phyloP scores from a whole-genome alignment of 35 echinoderm and acorn worm species.

The Chiridota heheva region DNA sequence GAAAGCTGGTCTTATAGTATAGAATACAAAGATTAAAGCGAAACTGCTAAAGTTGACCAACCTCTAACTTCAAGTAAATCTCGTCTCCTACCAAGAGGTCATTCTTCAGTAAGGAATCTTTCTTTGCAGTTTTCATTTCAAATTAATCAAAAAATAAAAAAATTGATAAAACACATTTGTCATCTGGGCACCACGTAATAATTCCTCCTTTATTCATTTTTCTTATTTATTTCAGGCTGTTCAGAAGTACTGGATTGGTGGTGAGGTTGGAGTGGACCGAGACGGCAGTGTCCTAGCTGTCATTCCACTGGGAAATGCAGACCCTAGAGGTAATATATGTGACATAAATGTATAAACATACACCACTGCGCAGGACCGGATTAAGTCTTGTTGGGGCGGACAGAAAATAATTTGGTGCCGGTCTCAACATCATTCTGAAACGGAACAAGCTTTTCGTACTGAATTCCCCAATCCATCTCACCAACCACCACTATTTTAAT shows the following conservation, averaged over 20 bases:
- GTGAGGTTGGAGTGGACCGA: conserved; percentile 23
- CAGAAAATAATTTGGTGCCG: too few relatives aligned
- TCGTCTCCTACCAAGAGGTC: neutral
- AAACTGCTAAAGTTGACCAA: too few relatives aligned
- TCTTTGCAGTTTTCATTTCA: neutral
- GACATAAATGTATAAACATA: too few relatives aligned
- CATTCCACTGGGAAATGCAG: conserved; percentile 17
- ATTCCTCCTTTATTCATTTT: neutral
- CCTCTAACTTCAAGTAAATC: neutral
- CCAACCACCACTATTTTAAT: too few relatives aligned
- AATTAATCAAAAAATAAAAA: neutral
- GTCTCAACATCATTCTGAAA: too few relatives aligned
- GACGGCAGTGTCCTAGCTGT: conserved; percentile 19
- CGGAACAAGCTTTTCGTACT: too few relatives aligned
- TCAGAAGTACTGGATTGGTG: conserved; percentile 39
- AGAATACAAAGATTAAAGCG: too few relatives aligned
- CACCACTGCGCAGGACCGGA: too few relatives aligned
- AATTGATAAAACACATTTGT: neutral
- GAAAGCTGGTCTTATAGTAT: too few relatives aligned
- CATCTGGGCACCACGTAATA: neutral
- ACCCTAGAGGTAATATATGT: conserved; percentile 37
- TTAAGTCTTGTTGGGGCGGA: too few relatives aligned
- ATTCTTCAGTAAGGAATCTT: neutral
- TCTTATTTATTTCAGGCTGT: conserved; percentile 35
- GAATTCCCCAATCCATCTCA: too few relatives aligned